A percentile compares a stretch with the other conserved stretches of the same genome.
Evolutionary conservation across 2,113 vertebrate species (phyloP).

Genomic region (Maccullochella peelii): DNA sequence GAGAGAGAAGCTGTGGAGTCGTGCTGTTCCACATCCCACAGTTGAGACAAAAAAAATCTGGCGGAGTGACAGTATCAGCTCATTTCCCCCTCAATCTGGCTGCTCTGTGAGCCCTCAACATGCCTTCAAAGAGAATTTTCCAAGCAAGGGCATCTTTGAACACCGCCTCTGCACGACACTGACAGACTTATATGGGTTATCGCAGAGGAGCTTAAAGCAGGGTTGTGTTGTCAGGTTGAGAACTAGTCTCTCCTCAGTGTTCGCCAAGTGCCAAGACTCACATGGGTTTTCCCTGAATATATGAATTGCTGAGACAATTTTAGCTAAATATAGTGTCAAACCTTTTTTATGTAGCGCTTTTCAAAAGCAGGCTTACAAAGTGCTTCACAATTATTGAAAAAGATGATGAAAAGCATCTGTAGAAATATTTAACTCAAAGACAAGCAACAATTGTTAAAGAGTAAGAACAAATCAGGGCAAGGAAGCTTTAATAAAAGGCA

Average conservation of each 20-base stretch:
- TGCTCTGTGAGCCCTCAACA: conserved; percentile 62
- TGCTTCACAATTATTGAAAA: background rate
- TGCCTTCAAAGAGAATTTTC: conserved; percentile 78
- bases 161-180: conserved; percentile 69
- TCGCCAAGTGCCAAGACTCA: conserved; percentile 11
- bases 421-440: background rate
- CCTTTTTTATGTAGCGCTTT: background rate
- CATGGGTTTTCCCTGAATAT: conserved; percentile 16
- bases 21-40: conserved; percentile 44
- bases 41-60: conserved; percentile 56
- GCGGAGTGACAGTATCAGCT: conserved; percentile 61
- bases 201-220: conserved; percentile 50
- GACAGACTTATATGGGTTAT: conserved; percentile 82
- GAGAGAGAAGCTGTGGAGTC: conserved; percentile 22
- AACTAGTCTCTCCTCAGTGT: conserved; percentile 37
- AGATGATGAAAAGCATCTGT: background rate
- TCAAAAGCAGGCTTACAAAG: background rate
- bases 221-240: conserved; percentile 66
- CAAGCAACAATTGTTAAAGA: background rate
- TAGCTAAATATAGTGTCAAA: background rate
- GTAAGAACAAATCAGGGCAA: background rate
- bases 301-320: conserved; percentile 4
- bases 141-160: conserved; percentile 71
- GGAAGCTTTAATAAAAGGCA: background rate
- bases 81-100: conserved; percentile 38